Evolutionary conservation across 2,113 vertebrate species (phyloP).

Genomic region (Litocranius walleri): DNA sequence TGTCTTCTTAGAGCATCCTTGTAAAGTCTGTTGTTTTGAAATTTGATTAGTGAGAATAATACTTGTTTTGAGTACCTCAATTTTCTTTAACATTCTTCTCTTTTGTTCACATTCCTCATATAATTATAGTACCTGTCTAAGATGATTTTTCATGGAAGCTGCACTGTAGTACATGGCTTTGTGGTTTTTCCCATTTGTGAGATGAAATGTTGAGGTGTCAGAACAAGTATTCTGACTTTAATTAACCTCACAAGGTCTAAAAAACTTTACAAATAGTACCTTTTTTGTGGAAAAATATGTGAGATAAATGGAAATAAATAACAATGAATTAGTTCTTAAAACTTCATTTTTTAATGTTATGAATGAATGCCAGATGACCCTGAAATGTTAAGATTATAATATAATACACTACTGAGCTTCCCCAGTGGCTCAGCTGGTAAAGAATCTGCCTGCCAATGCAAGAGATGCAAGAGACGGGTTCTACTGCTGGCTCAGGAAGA

Average conservation of each 20-base stretch:
- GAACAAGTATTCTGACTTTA: conserved; percentile 9
- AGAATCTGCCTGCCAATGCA: not conserved
- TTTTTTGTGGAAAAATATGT: not conserved
- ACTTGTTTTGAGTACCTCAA: not conserved
- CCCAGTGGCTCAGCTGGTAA: not conserved
- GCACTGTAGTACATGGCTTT: not conserved
- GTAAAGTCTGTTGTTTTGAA: not conserved
- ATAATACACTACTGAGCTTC: not conserved
- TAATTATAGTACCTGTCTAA: conserved; percentile 16
- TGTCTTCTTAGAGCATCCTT: conserved; percentile 14
- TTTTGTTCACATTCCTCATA: not conserved
- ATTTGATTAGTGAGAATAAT: conserved; percentile 50
- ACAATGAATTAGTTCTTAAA: not conserved
- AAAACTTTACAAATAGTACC: not conserved
- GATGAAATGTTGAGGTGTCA: not conserved
- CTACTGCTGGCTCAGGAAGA: not conserved
- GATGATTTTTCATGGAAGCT: not conserved
- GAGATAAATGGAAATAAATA: not conserved
- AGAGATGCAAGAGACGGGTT: not conserved
- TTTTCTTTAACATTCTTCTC: not conserved
- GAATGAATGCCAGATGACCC: not conserved
- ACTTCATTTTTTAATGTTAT: not conserved
- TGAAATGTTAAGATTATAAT: not conserved
- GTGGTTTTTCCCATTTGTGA: not conserved
- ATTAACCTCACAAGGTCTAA: not conserved